phyloP scores from a whole-genome alignment of 2,113 vertebrate genomes.

The Gymnocephalus cernua region DNA sequence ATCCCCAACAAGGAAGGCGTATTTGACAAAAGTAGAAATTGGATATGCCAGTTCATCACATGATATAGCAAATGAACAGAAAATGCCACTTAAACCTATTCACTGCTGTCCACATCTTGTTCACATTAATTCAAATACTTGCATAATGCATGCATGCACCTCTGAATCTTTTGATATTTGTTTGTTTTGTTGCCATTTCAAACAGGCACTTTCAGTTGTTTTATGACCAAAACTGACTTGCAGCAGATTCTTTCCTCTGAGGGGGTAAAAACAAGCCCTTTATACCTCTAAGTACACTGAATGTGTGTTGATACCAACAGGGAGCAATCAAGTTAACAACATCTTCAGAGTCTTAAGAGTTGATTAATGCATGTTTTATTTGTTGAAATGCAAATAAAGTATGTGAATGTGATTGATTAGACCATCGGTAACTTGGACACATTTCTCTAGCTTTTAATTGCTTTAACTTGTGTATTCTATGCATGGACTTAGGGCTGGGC shows the following conservation, averaged over 20 bases:
- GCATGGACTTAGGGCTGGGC: no score
- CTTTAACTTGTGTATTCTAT: no score
- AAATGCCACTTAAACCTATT: not conserved
- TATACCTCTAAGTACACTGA: not conserved
- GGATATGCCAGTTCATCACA: not conserved
- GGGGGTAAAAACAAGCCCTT: not conserved
- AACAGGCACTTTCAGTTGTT: not conserved
- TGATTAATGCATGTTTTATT: no score
- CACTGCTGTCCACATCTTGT: not conserved
- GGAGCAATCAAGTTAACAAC: not conserved
- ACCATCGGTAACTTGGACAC: no score
- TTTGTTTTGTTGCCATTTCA: not conserved
- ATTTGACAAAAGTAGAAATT: not conserved
- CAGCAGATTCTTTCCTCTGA: slow-evolving; percentile 1
- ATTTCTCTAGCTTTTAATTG: no score
- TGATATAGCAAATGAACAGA: not conserved
- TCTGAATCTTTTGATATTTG: not conserved
- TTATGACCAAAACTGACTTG: not conserved
- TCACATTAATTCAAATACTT: not conserved
- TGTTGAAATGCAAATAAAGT: not conserved
- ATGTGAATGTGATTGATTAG: no score
- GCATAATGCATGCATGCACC: not conserved
- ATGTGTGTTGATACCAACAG: not conserved
- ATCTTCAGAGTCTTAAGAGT: not conserved
- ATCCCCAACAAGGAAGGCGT: not conserved